phyloP scores from a whole-genome alignment of 2,113 vertebrate species.

The Paedocypris sp. region DNA sequence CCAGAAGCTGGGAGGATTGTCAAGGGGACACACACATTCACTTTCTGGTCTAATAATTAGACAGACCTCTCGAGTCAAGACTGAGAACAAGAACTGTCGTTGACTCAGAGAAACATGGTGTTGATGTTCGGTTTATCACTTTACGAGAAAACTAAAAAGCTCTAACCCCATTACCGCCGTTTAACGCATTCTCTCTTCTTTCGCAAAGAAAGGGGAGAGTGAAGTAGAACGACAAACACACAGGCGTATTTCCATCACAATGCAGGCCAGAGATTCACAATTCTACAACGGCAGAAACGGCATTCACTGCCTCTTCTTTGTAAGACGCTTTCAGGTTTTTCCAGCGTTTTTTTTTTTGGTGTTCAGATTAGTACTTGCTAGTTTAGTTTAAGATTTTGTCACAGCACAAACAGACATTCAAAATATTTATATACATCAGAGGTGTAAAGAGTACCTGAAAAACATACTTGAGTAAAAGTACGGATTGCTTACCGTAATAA shows the following conservation, averaged over 20 bases:
- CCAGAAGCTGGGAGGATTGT: neutral
- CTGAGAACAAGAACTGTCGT: neutral
- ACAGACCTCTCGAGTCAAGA: neutral
- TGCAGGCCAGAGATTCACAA: neutral
- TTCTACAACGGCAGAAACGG: neutral
- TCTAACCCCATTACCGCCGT: neutral
- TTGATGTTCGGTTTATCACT: neutral
- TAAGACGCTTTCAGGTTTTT: neutral
- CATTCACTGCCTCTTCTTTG: neutral
- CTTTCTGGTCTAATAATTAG: conserved; percentile 11
- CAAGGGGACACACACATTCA: neutral
- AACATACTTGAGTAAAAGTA: no score
- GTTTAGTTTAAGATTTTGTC: no score
- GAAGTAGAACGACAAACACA: conserved; percentile 14
- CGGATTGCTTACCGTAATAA: no score
- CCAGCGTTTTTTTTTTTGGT: no score
- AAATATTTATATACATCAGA: no score
- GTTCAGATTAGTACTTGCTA: no score
- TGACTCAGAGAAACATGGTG: conserved; percentile 4
- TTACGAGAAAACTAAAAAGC: neutral
- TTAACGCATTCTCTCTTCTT: neutral
- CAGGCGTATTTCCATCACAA: conserved; percentile 29
- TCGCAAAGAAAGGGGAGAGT: neutral
- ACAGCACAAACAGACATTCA: no score
- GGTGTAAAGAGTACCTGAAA: no score